These are phyloP conservation scores for Osmerus eperlanus DNA, from an alignment of 2,113 vertebrate species.

Conservation along the genomic window DNA sequence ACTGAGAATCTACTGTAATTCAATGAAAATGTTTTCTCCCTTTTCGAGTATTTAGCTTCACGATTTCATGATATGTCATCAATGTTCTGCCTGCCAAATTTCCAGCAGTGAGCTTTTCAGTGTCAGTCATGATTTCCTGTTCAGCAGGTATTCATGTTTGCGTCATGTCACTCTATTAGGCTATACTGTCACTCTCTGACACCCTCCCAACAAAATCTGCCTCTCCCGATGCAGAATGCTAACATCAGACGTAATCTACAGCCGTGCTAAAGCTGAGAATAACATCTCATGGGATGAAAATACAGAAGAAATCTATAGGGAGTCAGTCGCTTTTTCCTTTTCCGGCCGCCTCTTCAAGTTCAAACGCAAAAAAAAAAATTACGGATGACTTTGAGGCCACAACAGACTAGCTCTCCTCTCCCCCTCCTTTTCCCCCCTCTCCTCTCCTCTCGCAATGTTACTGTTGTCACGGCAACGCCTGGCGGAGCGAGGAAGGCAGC, in stretches of 20 bases:
- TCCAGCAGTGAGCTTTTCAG: background rate
- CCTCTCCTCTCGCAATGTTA: background rate
- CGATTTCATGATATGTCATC: too few relatives aligned
- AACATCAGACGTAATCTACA: background rate
- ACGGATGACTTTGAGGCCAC: too few relatives aligned
- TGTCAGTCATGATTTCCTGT: background rate
- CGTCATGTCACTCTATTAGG: background rate
- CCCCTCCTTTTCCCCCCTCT: conserved; percentile 18
- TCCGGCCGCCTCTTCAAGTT: conserved; percentile 56
- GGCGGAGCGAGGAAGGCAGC: conserved; percentile 65
- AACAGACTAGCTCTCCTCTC: conserved; percentile 34
- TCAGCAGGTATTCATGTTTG: background rate
- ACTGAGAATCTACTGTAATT: too few relatives aligned
- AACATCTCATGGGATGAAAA: background rate
- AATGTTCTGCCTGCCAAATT: background rate
- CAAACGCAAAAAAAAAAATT: conserved; percentile 42
- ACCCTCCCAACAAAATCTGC: background rate
- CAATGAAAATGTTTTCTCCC: too few relatives aligned
- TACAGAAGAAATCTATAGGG: too few relatives aligned
- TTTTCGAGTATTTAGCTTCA: too few relatives aligned
- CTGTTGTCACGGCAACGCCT: conserved; percentile 81
- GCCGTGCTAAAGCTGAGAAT: background rate
- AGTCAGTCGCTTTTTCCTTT: conserved; percentile 5
- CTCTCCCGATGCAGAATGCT: background rate
- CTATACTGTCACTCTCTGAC: background rate